Conservation (phyloP, 2,888 invertebrate genomes). For the Anoplius nigerrimus region DNA sequence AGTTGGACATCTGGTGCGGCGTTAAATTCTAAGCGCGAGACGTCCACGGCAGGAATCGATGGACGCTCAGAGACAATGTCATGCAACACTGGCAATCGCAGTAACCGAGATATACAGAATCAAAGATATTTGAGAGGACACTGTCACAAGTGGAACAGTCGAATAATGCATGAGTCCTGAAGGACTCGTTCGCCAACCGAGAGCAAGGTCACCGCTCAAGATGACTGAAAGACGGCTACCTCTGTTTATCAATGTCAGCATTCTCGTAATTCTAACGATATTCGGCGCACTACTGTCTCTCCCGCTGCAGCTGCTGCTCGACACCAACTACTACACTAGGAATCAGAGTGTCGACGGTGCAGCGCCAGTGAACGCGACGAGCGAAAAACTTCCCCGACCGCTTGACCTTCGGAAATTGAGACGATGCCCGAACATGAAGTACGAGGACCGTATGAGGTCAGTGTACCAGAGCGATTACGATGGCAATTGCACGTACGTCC, state of each 20-base stretch:
- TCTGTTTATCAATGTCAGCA: conserved; percentile 64
- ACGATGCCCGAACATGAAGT: conserved; percentile 58
- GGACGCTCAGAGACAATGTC: too few species aligned
- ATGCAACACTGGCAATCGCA: too few species aligned
- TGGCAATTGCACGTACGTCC: conserved; percentile 59
- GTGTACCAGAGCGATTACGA: conserved; percentile 62
- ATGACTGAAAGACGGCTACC: conserved; percentile 56
- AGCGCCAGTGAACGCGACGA: conserved; percentile 19
- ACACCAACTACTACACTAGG: conserved; percentile 54
- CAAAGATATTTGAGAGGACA: too few species aligned
- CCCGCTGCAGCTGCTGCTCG: conserved; percentile 61
- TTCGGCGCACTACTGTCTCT: conserved; percentile 64
- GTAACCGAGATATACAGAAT: too few species aligned
- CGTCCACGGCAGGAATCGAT: too few species aligned
- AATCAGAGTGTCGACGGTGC: background rate
- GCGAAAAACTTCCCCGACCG: conserved; percentile 19
- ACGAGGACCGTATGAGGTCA: conserved; percentile 54
- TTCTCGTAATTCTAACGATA: conserved; percentile 63
- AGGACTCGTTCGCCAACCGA: too few species aligned
- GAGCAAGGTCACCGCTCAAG: conserved; percentile 10
- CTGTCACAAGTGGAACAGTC: too few species aligned
- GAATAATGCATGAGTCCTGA: too few species aligned
- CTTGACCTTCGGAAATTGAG: conserved; percentile 49
- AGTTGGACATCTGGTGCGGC: background rate
- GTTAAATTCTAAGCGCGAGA: too few species aligned